These are phyloP conservation scores for Galaxias olidus DNA, from an alignment of 2,797 vertebrate genomes.

Conservation along the genomic window DNA sequence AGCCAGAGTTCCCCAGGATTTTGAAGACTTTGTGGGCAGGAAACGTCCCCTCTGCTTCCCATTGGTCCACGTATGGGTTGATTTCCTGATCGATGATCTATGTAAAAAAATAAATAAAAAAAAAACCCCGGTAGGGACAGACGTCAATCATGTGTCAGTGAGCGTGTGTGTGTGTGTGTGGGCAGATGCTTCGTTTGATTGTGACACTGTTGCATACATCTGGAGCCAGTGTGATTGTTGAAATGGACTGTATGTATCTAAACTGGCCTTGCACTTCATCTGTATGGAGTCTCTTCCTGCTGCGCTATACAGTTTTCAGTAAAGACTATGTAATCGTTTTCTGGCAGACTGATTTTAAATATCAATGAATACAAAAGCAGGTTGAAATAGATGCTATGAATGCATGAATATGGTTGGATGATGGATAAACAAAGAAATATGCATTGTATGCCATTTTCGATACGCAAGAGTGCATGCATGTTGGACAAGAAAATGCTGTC, in stretches of 20 bases:
- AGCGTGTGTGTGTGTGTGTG: not conserved
- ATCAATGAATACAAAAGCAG: constrained; percentile 56
- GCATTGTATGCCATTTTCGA: too few relatives aligned
- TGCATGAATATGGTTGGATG: not conserved
- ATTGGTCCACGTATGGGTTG: constrained; percentile 83
- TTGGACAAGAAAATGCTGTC: too few relatives aligned
- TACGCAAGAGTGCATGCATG: too few relatives aligned
- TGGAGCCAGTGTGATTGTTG: not conserved
- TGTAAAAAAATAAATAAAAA: too few relatives aligned
- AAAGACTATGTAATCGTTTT: constrained; percentile 44
- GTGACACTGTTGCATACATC: too few relatives aligned
- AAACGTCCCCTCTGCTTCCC: constrained; percentile 82
- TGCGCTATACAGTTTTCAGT: not conserved
- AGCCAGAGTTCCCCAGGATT: constrained; percentile 80
- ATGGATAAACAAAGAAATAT: not conserved
- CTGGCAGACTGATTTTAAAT: constrained; percentile 34
- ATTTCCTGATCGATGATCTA: constrained; percentile 87
- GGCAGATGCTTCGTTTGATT: too few relatives aligned
- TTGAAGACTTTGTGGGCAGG: constrained; percentile 85
- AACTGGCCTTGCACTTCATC: too few relatives aligned
- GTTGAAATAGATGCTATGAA: constrained; percentile 5
- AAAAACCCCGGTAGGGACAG: constrained; percentile 28
- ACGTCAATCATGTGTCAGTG: not conserved
- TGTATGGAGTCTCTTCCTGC: constrained; percentile 11
- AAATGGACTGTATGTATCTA: not conserved